Conservation (phyloP, 1,140 invertebrate genomes). For the Aphidius ervi region DNA sequence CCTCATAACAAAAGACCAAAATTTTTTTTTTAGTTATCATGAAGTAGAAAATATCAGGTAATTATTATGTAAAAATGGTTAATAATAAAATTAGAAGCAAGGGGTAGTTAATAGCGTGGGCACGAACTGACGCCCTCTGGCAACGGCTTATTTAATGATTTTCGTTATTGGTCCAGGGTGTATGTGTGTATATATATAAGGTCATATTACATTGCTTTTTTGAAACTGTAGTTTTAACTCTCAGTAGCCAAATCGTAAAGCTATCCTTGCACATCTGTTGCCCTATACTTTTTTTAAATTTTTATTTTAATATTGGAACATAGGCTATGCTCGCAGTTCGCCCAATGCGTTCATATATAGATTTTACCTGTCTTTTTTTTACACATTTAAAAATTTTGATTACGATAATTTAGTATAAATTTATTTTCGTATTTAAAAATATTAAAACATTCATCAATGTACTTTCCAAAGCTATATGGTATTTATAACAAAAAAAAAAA, state of each 20-base stretch:
- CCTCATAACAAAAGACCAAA: background rate
- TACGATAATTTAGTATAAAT: no score
- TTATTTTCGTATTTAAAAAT: no score
- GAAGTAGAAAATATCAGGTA: slow-evolving; percentile 5
- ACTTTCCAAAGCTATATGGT: no score
- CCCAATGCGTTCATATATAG: no score
- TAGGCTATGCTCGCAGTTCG: no score
- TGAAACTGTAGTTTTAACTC: background rate
- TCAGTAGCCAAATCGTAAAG: slow-evolving; percentile 37
- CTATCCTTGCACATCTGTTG: slow-evolving; percentile 48
- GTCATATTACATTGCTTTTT: slow-evolving; percentile 7
- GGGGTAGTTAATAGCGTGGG: slow-evolving; percentile 38
- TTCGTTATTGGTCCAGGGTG: slow-evolving; percentile 42
- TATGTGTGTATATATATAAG: no score
- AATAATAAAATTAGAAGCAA: slow-evolving; percentile 45
- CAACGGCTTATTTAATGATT: slow-evolving; percentile 47
- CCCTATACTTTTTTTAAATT: slow-evolving; percentile 15
- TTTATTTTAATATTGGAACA: slow-evolving; percentile 39
- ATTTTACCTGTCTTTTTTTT: no score
- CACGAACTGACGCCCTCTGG: slow-evolving; percentile 24
- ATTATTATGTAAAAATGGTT: slow-evolving; percentile 25
- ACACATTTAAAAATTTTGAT: no score
- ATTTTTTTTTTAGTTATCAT: background rate
- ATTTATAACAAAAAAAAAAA: no score
- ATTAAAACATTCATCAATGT: no score